Conservation (phyloP, 2,113 vertebrate species). For the Gasterosteus aculeatus region DNA sequence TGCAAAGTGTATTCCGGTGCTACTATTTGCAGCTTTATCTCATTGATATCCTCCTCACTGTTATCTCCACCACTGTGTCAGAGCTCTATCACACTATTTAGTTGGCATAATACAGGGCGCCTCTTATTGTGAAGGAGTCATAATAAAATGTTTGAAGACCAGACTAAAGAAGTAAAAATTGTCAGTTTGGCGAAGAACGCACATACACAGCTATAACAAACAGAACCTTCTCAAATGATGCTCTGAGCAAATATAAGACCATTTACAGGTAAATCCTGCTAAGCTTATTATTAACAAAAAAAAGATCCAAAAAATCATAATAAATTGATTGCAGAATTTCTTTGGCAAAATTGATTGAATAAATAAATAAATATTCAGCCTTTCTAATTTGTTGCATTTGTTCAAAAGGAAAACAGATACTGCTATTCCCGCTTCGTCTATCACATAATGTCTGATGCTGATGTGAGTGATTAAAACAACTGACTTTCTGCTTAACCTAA, state of each 20-base stretch:
- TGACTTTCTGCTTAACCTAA: neutral
- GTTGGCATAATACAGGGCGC: neutral
- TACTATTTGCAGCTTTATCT: neutral
- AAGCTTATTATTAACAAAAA: neutral
- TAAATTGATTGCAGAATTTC: neutral
- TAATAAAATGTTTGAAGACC: neutral
- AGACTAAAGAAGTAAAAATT: constrained; percentile 11
- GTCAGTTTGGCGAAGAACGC: neutral
- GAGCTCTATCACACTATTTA: neutral
- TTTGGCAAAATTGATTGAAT: neutral
- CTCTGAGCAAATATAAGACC: neutral
- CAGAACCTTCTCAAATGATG: neutral
- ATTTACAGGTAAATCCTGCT: neutral
- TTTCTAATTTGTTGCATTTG: neutral
- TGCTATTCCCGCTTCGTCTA: neutral
- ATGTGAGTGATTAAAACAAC: no score
- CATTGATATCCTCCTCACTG: neutral
- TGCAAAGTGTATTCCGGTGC: neutral
- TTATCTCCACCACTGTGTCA: neutral
- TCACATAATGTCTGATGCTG: neutral
- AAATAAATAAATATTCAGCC: neutral
- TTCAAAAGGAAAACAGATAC: neutral
- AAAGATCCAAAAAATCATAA: neutral
- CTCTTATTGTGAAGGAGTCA: constrained; percentile 13
- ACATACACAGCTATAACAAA: neutral